phyloP scores from a whole-genome alignment of 2,888 invertebrate genomes.

The Dexiosoma caninum region DNA sequence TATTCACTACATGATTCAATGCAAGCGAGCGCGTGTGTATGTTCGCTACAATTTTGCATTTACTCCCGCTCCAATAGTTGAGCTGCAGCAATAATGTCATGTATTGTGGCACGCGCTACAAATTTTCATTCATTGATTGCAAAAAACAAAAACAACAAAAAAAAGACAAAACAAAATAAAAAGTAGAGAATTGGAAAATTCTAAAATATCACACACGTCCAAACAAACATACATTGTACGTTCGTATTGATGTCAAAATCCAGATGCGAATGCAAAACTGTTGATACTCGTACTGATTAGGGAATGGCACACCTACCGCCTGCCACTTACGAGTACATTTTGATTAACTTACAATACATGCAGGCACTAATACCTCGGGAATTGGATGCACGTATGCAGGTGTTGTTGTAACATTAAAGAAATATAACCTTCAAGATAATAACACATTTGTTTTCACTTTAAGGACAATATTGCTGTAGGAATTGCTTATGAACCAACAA shows the following conservation, averaged over 20 bases:
- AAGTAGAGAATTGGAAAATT: constrained; percentile 14
- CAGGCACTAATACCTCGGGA: too few relatives aligned
- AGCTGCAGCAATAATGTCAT: constrained; percentile 51
- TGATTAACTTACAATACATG: background rate
- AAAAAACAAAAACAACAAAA: background rate
- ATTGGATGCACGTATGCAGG: too few relatives aligned
- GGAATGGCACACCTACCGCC: constrained; percentile 25
- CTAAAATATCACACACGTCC: constrained; percentile 12
- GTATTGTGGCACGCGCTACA: constrained; percentile 61
- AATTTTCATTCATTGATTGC: constrained; percentile 57
- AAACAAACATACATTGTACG: background rate
- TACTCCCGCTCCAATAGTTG: constrained; percentile 14
- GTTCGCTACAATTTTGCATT: constrained; percentile 1
- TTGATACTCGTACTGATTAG: constrained; percentile 12
- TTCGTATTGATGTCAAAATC: background rate
- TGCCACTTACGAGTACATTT: background rate
- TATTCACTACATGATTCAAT: background rate
- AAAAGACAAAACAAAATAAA: background rate
- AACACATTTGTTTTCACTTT: too few relatives aligned
- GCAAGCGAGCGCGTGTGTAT: background rate
- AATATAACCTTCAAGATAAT: too few relatives aligned
- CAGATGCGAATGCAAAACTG: constrained; percentile 8
- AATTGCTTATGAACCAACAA: too few relatives aligned
- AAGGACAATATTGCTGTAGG: too few relatives aligned
- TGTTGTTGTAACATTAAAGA: too few relatives aligned